Evolutionary conservation across 2,113 vertebrate genomes (phyloP).

Genomic region (Spea bombifrons): DNA sequence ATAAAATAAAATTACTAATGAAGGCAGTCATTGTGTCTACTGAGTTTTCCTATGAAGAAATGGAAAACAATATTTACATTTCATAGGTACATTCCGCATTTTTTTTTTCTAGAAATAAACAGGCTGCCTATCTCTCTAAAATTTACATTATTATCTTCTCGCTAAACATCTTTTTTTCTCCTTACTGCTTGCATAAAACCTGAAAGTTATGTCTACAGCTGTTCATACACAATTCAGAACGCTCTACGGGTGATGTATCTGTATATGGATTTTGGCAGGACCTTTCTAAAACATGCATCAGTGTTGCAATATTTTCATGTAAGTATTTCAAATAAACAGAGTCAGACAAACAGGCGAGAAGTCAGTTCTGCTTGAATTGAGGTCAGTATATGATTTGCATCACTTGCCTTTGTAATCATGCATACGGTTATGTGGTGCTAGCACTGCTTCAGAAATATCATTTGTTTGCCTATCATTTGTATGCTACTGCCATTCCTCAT

Average conservation of each 20-base stretch:
- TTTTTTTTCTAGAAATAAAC: constrained; percentile 33
- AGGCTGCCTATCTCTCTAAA: constrained; percentile 32
- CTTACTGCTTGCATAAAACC: constrained; percentile 44
- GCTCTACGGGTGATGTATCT: constrained; percentile 39
- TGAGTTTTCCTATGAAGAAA: background rate
- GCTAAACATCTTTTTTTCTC: constrained; percentile 34
- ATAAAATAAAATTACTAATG: background rate
- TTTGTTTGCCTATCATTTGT: constrained; percentile 42
- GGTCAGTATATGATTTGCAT: constrained; percentile 49
- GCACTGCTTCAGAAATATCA: constrained; percentile 37
- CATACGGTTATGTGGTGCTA: constrained; percentile 31
- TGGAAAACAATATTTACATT: constrained; percentile 1
- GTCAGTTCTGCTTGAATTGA: constrained; percentile 48
- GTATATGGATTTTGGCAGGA: constrained; percentile 45
- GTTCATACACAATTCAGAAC: constrained; percentile 46
- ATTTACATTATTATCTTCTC: constrained; percentile 42
- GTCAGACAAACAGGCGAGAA: constrained; percentile 45
- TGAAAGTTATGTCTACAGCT: constrained; percentile 44
- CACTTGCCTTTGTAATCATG: constrained; percentile 48
- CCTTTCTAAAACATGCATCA: constrained; percentile 46
- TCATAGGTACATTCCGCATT: constrained; percentile 34
- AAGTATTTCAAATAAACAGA: constrained; percentile 47
- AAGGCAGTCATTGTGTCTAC: background rate
- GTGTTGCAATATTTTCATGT: constrained; percentile 44
- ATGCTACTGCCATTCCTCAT: constrained; percentile 23